A percentile compares a stretch with the other conserved stretches of the same genome.
Conservation (phyloP, 1,140 invertebrate genomes). For the Dryas iulia region DNA sequence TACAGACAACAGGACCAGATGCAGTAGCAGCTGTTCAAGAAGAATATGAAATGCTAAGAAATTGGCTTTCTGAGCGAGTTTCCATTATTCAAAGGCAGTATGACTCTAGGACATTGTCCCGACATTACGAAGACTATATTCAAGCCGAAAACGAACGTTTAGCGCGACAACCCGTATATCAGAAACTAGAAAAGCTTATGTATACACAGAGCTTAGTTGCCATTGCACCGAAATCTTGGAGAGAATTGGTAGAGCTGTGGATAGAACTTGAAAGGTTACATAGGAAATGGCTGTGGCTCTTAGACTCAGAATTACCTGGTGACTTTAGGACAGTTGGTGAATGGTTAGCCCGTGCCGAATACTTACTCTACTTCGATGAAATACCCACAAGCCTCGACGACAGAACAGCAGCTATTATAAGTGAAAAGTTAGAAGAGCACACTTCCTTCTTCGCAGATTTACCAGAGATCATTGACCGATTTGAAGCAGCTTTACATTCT, state of each 20-base stretch:
- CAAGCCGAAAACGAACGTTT: slow-evolving; percentile 86
- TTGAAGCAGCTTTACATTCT: slow-evolving; percentile 84
- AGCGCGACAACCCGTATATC: slow-evolving; percentile 84
- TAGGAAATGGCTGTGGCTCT: slow-evolving; percentile 90
- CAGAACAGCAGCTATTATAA: slow-evolving; percentile 92
- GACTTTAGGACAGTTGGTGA: slow-evolving; percentile 92
- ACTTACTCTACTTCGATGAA: slow-evolving; percentile 89
- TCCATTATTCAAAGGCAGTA: slow-evolving; percentile 86
- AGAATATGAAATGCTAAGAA: slow-evolving; percentile 89
- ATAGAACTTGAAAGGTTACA: slow-evolving; percentile 88
- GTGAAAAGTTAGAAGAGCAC: slow-evolving; percentile 93
- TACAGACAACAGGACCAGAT: slow-evolving; percentile 82
- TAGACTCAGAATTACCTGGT: slow-evolving; percentile 91
- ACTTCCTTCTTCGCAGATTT: slow-evolving; percentile 93
- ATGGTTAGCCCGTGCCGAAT: slow-evolving; percentile 94
- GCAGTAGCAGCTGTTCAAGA: slow-evolving; percentile 88
- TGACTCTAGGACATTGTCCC: slow-evolving; percentile 84
- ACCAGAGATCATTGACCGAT: slow-evolving; percentile 87
- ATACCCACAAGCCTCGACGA: slow-evolving; percentile 91
- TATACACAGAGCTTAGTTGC: slow-evolving; percentile 89
- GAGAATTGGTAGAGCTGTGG: slow-evolving; percentile 88
- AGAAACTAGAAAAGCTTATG: slow-evolving; percentile 87
- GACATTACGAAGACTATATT: slow-evolving; percentile 86
- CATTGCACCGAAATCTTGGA: slow-evolving; percentile 90
- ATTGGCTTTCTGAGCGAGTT: slow-evolving; percentile 90